Conservation (phyloP, 2,113 vertebrate genomes). For the Microtus montanus region DNA sequence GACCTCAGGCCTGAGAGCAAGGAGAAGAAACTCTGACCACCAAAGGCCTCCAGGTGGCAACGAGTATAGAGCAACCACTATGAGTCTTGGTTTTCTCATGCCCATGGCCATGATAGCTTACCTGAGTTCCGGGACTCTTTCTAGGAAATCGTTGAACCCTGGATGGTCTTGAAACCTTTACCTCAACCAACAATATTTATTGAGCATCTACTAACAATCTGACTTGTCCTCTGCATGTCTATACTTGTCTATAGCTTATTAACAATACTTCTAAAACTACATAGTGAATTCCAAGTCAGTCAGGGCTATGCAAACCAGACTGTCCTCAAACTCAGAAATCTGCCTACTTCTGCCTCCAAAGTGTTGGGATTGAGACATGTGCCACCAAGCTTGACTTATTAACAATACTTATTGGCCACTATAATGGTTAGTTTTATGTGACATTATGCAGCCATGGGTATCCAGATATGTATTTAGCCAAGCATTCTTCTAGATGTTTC, state of each 20-base stretch:
- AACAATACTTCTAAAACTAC: neutral
- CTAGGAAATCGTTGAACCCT: neutral
- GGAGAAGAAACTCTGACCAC: neutral
- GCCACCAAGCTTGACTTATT: neutral
- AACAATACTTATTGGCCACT: no score
- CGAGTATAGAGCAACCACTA: neutral
- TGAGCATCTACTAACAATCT: neutral
- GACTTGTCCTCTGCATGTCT: neutral
- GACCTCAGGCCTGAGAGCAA: neutral
- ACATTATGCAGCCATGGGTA: neutral
- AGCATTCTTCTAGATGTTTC: neutral
- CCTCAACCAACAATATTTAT: neutral
- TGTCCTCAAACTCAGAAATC: no score
- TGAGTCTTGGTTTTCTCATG: neutral
- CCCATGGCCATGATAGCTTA: neutral
- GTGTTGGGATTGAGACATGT: no score
- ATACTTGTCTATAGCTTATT: neutral
- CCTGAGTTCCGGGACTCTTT: neutral
- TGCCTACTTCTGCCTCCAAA: no score
- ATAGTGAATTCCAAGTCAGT: no score
- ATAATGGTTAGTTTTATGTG: neutral
- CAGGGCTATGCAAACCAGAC: neutral
- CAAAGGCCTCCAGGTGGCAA: neutral
- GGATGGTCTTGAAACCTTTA: neutral
- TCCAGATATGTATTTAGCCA: neutral